phyloP scores from a whole-genome alignment of 2,888 invertebrate species.

The Eledone cirrhosa region DNA sequence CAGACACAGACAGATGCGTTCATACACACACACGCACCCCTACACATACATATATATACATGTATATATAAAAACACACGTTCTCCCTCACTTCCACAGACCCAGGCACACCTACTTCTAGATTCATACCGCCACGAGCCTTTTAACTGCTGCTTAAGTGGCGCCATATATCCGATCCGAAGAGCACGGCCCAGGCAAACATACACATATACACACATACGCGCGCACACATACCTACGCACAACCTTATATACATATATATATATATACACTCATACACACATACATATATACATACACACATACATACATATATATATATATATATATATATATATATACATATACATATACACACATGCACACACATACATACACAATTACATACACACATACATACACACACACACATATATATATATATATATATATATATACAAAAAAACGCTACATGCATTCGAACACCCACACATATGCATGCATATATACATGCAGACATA shows the following conservation, averaged over 20 bases:
- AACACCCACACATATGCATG: too few species aligned
- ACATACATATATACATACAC: not conserved
- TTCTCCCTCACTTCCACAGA: not conserved
- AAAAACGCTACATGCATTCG: too few species aligned
- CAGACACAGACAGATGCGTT: too few species aligned
- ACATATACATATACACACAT: not conserved
- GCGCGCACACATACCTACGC: not conserved
- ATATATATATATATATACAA: too few species aligned
- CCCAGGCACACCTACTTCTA: not conserved
- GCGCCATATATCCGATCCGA: not conserved
- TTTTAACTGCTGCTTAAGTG: too few species aligned
- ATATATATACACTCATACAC: not conserved
- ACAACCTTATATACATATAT: not conserved
- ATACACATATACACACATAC: not conserved
- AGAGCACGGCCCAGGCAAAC: not conserved
- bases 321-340: constrained; percentile 6
- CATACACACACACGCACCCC: not conserved
- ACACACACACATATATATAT: too few species aligned
- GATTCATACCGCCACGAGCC: too few species aligned
- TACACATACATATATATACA: not conserved
- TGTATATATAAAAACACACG: not conserved
- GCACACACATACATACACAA: not conserved
- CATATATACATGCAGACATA: too few species aligned
- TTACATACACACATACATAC: not conserved
- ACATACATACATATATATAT: not conserved